Evolutionary conservation across 2,888 invertebrate genomes (phyloP).

Genomic region (Drosophila atripex): DNA sequence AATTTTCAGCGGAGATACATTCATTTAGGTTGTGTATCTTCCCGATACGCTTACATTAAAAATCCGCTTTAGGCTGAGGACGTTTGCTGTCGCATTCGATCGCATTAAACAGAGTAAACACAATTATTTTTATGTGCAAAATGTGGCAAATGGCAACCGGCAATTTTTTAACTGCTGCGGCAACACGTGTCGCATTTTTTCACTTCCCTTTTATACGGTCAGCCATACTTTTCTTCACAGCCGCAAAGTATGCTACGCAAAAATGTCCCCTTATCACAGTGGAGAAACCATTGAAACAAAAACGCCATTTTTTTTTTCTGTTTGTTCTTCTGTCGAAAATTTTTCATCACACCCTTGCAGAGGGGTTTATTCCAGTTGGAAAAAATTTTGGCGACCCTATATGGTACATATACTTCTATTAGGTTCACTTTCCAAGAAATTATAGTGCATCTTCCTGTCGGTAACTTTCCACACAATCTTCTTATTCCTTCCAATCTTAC

Average conservation of each 20-base stretch:
- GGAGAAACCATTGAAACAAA: slow-evolving; percentile 24
- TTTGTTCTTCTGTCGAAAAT: slow-evolving; percentile 59
- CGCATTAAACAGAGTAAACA: slow-evolving; percentile 74
- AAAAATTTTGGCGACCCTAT: not conserved
- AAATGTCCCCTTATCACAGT: slow-evolving; percentile 64
- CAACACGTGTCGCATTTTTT: slow-evolving; percentile 55
- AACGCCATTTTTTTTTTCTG: slow-evolving; percentile 39
- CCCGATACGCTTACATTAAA: slow-evolving; percentile 42
- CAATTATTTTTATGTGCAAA: slow-evolving; percentile 69
- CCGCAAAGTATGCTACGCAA: slow-evolving; percentile 67
- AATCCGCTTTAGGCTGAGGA: slow-evolving; percentile 3
- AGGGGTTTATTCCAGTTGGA: not conserved
- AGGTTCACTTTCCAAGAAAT: too few relatives aligned
- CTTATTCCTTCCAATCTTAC: too few relatives aligned
- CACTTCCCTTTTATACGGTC: slow-evolving; percentile 28
- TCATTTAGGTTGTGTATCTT: slow-evolving; percentile 36
- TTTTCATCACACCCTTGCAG: slow-evolving; percentile 23
- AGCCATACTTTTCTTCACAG: slow-evolving; percentile 20
- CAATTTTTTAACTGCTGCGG: slow-evolving; percentile 54
- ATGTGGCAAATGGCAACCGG: slow-evolving; percentile 45
- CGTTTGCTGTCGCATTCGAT: slow-evolving; percentile 56
- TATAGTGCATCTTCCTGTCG: too few relatives aligned
- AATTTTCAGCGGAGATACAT: slow-evolving; percentile 3
- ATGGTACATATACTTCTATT: too few relatives aligned
- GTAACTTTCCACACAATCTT: too few relatives aligned